phyloP scores from a whole-genome alignment of 2,888 invertebrate species.

The Calameuta filiformis region DNA sequence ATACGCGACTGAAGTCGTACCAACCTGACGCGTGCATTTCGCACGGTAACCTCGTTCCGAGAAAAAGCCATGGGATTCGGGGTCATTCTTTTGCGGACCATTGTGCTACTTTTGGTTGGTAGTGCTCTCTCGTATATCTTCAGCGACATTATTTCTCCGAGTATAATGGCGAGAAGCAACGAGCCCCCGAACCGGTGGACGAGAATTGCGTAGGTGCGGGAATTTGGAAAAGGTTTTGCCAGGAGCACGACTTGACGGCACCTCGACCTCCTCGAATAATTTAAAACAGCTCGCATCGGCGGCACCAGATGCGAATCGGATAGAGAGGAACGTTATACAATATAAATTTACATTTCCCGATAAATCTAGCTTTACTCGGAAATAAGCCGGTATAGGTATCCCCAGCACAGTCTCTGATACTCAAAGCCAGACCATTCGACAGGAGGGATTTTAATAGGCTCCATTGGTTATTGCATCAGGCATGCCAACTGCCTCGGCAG shows the following conservation, averaged over 20 bases:
- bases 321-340: constrained; percentile 4
- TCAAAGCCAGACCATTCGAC: background rate
- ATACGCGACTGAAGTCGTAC: background rate
- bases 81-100: background rate
- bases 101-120: background rate
- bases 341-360: constrained; percentile 10
- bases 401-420: background rate
- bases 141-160: background rate
- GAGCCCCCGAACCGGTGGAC: background rate
- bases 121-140: background rate
- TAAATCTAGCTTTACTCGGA: constrained; percentile 6
- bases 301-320: constrained; percentile 7
- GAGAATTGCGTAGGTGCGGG: background rate
- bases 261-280: background rate
- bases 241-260: background rate
- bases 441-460: constrained; percentile 7
- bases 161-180: background rate
- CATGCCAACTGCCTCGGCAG: background rate
- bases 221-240: background rate
- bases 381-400: background rate
- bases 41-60: background rate
- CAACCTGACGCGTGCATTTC: background rate
- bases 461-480: constrained; percentile 5
- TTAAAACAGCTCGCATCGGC: background rate
- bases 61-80: background rate